Conservation (phyloP, 1,140 invertebrate species). For the Eumaeus atala region DNA sequence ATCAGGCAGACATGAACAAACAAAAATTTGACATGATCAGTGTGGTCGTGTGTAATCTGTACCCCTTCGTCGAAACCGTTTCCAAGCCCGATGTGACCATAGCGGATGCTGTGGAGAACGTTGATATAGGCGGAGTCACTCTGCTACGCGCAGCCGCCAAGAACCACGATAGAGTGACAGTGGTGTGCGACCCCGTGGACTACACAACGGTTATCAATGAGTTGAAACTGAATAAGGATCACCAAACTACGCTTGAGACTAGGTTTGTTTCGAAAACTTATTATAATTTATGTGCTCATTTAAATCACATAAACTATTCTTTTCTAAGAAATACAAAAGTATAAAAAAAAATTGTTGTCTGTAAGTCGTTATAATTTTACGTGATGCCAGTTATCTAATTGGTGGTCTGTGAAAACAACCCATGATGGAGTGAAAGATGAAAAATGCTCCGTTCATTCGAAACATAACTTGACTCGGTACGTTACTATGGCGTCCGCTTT, state of each 20-base stretch:
- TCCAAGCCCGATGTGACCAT: constrained; percentile 87
- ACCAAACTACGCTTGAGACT: constrained; percentile 81
- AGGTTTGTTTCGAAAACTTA: constrained; percentile 74
- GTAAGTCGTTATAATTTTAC: too few relatives aligned
- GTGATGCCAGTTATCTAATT: too few relatives aligned
- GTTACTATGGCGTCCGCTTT: too few relatives aligned
- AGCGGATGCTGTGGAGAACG: constrained; percentile 96
- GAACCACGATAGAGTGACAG: constrained; percentile 96
- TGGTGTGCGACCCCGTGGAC: constrained; percentile 94
- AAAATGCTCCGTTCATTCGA: too few relatives aligned
- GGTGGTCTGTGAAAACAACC: too few relatives aligned
- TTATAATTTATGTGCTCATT: neutral
- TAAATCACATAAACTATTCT: too few relatives aligned
- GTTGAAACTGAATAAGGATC: constrained; percentile 70
- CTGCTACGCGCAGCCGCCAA: constrained; percentile 96
- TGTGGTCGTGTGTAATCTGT: constrained; percentile 96
- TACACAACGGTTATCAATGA: constrained; percentile 86
- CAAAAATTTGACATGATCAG: constrained; percentile 84
- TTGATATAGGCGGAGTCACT: constrained; percentile 98
- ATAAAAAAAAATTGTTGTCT: too few relatives aligned
- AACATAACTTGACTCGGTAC: too few relatives aligned
- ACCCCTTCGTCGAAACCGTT: constrained; percentile 95
- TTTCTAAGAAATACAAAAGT: too few relatives aligned
- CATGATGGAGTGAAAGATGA: too few relatives aligned
- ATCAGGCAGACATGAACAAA: constrained; percentile 86